Base-by-base conservation (phyloP, 2,113 vertebrate genomes). In the Ardeotis arabs region DNA sequence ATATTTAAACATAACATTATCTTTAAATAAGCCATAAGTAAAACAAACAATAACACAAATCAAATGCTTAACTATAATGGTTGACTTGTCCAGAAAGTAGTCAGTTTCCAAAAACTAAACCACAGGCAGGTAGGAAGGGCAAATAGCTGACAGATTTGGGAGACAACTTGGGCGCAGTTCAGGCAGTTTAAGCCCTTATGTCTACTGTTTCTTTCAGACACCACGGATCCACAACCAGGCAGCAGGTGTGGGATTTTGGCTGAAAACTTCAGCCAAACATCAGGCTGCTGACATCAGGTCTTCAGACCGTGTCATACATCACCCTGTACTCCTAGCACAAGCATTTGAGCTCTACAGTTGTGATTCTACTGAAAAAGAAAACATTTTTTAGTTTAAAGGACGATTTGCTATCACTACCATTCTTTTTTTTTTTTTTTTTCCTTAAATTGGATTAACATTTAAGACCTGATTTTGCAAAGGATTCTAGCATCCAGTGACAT, bases 21-120 rank as follows among this genome's bases (percentile, higher is more conserved):
- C 94, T 79, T 94, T 84, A 87, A 95, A 87, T 93, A 84, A 72
- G 24, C 23, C 6, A 1, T 19, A 76, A 72, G 23, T 78, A 87
- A 80, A 89, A 31, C 35, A 90, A 92, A 52, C 45, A 85, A 2
- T 18, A 89, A 44, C 58, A 87, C 19, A 93, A 91, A 92, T 55
- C 27, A 87, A 72, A 69, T 39, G 10, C 31, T 84, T 72, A 50
- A 64, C 33, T 39, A 8, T 15, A 84, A 67, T 39, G 14, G 29
- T 14, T 7, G 3, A 19, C 11, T 60, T 74, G 33, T 69, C 44
- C 37, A 78, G 44, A 73, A 85, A 69, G 53, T 27, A 84, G 41
- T 29, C 10, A 20, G 62, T 58, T 94, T 77, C 44, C 37, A 70
- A 50, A 80, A 80, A 41, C 29, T 28, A 55, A 28, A 19, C 4